Evolutionary conservation across 2,113 vertebrate genomes (phyloP).

Genomic region (Cyphomyrus plagiostoma): DNA sequence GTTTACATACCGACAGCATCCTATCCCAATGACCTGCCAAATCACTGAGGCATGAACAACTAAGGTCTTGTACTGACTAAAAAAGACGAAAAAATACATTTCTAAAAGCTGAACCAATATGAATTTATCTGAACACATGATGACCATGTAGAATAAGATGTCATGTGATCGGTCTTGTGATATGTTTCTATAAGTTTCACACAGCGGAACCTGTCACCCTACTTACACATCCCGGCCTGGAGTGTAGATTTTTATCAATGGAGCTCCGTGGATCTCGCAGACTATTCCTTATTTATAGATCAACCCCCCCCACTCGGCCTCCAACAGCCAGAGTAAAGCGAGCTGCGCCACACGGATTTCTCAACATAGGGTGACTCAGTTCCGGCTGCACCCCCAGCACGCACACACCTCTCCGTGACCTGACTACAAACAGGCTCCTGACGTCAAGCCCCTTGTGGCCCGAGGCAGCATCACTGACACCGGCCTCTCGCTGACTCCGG

Average conservation of each 20-base stretch:
- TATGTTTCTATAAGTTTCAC: background rate
- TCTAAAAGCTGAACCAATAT: background rate
- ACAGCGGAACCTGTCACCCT: background rate
- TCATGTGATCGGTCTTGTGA: background rate
- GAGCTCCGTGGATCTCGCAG: background rate
- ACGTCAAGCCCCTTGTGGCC: constrained; percentile 45
- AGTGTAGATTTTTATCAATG: constrained; percentile 18
- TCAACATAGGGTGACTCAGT: constrained; percentile 21
- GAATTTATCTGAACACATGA: background rate
- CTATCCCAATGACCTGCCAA: background rate
- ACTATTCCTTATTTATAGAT: constrained; percentile 10
- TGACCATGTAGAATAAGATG: background rate
- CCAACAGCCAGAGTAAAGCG: background rate
- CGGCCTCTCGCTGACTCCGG: constrained; percentile 13
- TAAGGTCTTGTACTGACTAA: background rate
- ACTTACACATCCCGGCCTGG: background rate
- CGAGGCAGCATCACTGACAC: constrained; percentile 32
- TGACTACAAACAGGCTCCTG: constrained; percentile 36
- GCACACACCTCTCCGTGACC: constrained; percentile 33
- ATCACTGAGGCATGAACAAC: background rate
- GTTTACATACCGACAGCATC: background rate
- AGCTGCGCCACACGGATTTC: background rate
- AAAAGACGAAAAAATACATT: background rate
- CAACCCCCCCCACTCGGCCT: background rate
- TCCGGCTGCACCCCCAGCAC: constrained; percentile 25